Conservation (phyloP, 2,888 invertebrate genomes). For the Nudaria mundana region DNA sequence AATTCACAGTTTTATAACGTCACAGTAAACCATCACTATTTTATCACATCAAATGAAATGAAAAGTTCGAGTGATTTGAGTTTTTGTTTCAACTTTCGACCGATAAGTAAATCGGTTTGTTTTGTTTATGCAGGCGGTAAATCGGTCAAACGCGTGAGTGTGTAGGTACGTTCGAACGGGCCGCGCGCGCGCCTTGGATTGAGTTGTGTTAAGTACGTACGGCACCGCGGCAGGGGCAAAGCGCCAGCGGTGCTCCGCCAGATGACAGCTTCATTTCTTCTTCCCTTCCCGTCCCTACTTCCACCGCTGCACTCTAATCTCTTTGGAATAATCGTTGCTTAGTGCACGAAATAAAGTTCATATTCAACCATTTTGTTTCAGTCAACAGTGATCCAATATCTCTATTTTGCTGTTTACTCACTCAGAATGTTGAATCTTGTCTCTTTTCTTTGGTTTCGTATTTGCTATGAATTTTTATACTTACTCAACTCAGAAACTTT, state of each 20-base stretch:
- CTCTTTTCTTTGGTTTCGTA: no score
- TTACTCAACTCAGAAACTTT: no score
- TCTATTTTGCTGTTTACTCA: background rate
- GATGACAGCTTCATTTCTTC: slow-evolving; percentile 63
- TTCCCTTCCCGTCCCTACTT: slow-evolving; percentile 52
- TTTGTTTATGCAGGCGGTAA: slow-evolving; percentile 30
- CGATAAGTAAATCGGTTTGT: slow-evolving; percentile 31
- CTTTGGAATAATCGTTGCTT: slow-evolving; percentile 38
- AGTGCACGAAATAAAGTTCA: slow-evolving; percentile 62
- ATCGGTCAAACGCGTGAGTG: slow-evolving; percentile 6
- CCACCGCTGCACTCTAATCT: slow-evolving; percentile 30
- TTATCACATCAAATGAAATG: no score
- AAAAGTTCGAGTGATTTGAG: slow-evolving; percentile 25
- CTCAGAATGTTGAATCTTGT: background rate
- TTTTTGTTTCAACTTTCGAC: slow-evolving; percentile 27
- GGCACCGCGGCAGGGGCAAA: slow-evolving; percentile 32
- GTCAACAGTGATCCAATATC: slow-evolving; percentile 5
- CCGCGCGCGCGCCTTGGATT: slow-evolving; percentile 58
- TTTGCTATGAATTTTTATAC: no score
- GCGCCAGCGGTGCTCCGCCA: slow-evolving; percentile 47
- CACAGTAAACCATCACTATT: slow-evolving; percentile 49
- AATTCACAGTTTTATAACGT: slow-evolving; percentile 53
- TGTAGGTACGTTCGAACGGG: slow-evolving; percentile 33
- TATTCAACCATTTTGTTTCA: slow-evolving; percentile 62
- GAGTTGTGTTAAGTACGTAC: slow-evolving; percentile 41